Evolutionary conservation across 1,140 invertebrate genomes (phyloP).

Genomic region (Cyclargus thomasi): DNA sequence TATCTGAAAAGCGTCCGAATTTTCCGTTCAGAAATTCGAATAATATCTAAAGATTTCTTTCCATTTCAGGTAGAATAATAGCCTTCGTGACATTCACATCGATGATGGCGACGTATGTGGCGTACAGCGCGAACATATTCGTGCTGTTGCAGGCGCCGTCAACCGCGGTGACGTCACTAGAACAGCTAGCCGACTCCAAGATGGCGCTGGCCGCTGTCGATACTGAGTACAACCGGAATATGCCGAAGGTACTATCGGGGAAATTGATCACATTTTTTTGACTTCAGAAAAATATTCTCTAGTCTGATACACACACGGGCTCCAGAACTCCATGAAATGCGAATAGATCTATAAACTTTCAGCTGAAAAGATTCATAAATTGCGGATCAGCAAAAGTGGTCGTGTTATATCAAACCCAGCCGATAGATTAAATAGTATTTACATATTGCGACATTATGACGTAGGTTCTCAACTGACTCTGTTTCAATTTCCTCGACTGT

Average conservation of each 20-base stretch:
- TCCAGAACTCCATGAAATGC: constrained; percentile 48
- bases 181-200: constrained; percentile 75
- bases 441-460: too few relatives aligned
- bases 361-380: too few relatives aligned
- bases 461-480: too few relatives aligned
- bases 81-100: constrained; percentile 70
- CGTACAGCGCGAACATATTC: constrained; percentile 81
- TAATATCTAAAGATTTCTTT: too few relatives aligned
- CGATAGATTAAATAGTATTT: too few relatives aligned
- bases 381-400: too few relatives aligned
- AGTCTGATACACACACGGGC: constrained; percentile 45
- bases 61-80: constrained; percentile 68
- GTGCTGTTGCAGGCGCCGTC: constrained; percentile 79
- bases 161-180: constrained; percentile 74
- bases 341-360: constrained; percentile 44
- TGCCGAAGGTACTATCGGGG: constrained; percentile 42
- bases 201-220: constrained; percentile 49
- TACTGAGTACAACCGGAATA: constrained; percentile 53
- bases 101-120: constrained; percentile 68
- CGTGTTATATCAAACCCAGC: too few relatives aligned
- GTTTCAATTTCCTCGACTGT: too few relatives aligned
- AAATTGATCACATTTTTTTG: not conserved
- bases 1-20: too few relatives aligned
- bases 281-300: constrained; percentile 48
- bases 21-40: too few relatives aligned